Evolutionary conservation across 1,140 invertebrate genomes (phyloP).

Genomic region (Drosophila subpulchrella): DNA sequence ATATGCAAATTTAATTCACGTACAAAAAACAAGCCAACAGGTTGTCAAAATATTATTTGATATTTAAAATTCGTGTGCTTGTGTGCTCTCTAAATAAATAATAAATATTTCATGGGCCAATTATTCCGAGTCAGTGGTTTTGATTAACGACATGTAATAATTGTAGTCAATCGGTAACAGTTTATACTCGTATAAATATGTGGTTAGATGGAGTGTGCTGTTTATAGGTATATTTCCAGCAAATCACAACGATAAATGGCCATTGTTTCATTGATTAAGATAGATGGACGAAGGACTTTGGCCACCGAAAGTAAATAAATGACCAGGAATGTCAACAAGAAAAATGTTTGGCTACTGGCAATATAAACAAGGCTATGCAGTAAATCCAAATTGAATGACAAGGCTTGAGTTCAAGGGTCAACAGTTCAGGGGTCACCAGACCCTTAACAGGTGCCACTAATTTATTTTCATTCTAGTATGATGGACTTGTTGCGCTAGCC

Average conservation of each 20-base stretch:
- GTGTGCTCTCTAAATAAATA: constrained; percentile 17
- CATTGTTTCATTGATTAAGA: constrained; percentile 24
- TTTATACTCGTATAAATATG: neutral
- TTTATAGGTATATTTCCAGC: neutral
- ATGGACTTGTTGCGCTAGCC: constrained; percentile 26
- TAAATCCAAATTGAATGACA: constrained; percentile 65
- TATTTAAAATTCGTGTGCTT: constrained; percentile 1
- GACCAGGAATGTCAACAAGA: constrained; percentile 34
- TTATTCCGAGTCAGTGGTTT: constrained; percentile 28
- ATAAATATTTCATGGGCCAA: constrained; percentile 27
- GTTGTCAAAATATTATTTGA: neutral
- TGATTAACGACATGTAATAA: constrained; percentile 34
- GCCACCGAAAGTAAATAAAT: constrained; percentile 23
- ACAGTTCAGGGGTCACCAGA: constrained; percentile 2
- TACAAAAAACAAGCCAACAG: neutral
- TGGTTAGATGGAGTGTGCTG: neutral
- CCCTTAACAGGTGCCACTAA: constrained; percentile 17
- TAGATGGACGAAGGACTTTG: constrained; percentile 4
- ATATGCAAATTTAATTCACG: constrained; percentile 7
- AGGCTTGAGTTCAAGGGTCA: constrained; percentile 18
- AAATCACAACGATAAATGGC: constrained; percentile 9
- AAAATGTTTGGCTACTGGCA: constrained; percentile 57
- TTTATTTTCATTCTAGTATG: constrained; percentile 14
- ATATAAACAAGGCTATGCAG: constrained; percentile 59
- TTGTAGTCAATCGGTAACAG: constrained; percentile 5